These are phyloP conservation scores for Cepphus grylle DNA, from an alignment of 2,113 vertebrate genomes.

Conservation along the genomic window DNA sequence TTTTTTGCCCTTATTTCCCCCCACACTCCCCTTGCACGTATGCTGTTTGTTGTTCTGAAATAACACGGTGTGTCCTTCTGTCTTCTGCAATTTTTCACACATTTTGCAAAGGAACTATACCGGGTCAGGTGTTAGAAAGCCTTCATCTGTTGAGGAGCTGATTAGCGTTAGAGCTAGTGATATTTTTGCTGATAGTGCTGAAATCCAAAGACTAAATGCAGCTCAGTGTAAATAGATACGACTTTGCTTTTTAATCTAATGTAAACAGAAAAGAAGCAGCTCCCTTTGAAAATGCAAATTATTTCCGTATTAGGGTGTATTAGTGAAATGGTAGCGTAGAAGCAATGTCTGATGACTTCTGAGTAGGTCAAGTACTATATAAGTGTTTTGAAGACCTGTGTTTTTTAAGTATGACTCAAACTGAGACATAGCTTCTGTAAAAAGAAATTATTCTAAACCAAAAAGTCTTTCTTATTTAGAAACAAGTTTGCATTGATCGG, in stretches of 20 bases:
- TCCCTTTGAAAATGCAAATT: not conserved
- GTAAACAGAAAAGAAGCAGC: not conserved
- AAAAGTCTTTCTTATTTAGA: not conserved
- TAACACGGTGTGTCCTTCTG: not conserved
- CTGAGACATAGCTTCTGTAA: not conserved
- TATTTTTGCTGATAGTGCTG: not conserved
- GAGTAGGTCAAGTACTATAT: not conserved
- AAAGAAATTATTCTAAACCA: not conserved
- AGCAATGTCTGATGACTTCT: not conserved
- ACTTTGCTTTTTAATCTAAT: not conserved
- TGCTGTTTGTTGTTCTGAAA: not conserved
- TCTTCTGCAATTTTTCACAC: not conserved
- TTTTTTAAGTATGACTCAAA: not conserved
- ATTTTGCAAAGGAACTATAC: not conserved
- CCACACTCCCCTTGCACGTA: accelerated
- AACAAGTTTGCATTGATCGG: not conserved
- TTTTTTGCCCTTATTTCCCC: not conserved
- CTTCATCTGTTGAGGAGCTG: not conserved
- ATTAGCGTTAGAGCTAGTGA: not conserved
- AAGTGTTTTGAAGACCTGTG: not conserved
- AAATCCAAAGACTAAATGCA: not conserved
- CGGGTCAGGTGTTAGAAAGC: not conserved
- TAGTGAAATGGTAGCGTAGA: not conserved
- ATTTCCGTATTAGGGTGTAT: not conserved
- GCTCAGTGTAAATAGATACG: not conserved